Evolutionary conservation across 2,888 invertebrate species (phyloP).

Genomic region (Pristionchus maxplancki): DNA sequence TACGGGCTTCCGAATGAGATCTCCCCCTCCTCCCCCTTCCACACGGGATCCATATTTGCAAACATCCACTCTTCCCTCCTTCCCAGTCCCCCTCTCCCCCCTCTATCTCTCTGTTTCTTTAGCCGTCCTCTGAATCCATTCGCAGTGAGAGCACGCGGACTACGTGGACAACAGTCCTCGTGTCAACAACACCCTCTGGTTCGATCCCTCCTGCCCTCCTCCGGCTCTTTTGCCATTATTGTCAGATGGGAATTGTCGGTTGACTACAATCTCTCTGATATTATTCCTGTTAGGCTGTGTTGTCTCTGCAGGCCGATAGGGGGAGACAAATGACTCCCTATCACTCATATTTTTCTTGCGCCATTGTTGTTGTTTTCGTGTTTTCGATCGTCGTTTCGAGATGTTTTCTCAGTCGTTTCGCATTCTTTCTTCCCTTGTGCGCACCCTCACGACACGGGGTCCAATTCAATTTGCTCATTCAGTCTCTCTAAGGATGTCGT

Average conservation of each 20-base stretch:
- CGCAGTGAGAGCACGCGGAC: not conserved
- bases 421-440: not conserved
- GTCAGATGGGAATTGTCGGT: not conserved
- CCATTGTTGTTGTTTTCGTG: not conserved
- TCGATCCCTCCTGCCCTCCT: not conserved
- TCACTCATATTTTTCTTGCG: slow-evolving; percentile 27
- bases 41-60: slow-evolving; percentile 44
- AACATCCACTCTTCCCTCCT: not conserved
- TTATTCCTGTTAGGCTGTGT: not conserved
- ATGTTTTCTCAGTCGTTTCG: not conserved
- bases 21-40: not conserved
- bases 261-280: not conserved
- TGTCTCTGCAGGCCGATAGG: slow-evolving; percentile 1
- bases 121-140: slow-evolving; percentile 38
- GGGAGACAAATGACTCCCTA: not conserved
- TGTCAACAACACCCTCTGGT: not conserved
- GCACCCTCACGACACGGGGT: not conserved
- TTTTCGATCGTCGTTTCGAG: not conserved
- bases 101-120: slow-evolving; percentile 36
- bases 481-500: not conserved
- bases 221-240: not conserved
- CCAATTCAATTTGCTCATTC: not conserved
- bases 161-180: not conserved
- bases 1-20: slow-evolving; percentile 25
- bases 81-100: not conserved